Evolutionary conservation across 2,113 vertebrate species (phyloP).

Genomic region (Phrynocephalus versicolor): DNA sequence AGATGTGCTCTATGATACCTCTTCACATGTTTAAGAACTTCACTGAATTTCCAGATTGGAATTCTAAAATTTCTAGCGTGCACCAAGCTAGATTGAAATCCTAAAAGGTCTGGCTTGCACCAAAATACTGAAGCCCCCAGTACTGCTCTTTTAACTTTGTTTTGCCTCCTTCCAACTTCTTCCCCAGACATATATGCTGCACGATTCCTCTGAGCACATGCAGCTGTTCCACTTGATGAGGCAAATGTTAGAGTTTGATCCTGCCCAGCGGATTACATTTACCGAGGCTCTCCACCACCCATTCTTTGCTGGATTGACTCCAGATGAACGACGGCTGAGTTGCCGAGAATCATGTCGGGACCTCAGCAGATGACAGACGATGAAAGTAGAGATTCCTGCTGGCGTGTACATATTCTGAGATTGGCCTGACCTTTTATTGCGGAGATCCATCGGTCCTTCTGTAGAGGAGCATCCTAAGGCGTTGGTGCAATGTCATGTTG

Average conservation of each 20-base stretch:
- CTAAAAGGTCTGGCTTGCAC: no score
- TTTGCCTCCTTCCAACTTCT: background rate
- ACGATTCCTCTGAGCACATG: constrained; percentile 81
- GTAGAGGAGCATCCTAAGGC: background rate
- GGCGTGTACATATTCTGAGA: background rate
- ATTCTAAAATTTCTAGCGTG: no score
- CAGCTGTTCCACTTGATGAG: constrained; percentile 92
- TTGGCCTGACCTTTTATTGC: accelerated
- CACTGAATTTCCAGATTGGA: no score
- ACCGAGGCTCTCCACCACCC: constrained; percentile 87
- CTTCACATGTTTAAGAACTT: no score
- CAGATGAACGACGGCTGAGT: constrained; percentile 72
- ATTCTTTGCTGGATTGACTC: constrained; percentile 82
- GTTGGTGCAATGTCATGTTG: constrained; percentile 4
- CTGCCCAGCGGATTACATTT: constrained; percentile 85
- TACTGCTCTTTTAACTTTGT: no score
- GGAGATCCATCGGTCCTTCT: accelerated
- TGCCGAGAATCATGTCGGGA: constrained; percentile 71
- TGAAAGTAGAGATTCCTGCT: background rate
- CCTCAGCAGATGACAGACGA: constrained; percentile 78
- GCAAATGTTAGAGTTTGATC: constrained; percentile 92
- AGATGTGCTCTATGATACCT: no score
- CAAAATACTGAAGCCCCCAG: no score
- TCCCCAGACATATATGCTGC: constrained; percentile 88
- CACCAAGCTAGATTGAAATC: no score